Conservation (phyloP, 2,797 vertebrate genomes). For the Phalanger gymnotis region DNA sequence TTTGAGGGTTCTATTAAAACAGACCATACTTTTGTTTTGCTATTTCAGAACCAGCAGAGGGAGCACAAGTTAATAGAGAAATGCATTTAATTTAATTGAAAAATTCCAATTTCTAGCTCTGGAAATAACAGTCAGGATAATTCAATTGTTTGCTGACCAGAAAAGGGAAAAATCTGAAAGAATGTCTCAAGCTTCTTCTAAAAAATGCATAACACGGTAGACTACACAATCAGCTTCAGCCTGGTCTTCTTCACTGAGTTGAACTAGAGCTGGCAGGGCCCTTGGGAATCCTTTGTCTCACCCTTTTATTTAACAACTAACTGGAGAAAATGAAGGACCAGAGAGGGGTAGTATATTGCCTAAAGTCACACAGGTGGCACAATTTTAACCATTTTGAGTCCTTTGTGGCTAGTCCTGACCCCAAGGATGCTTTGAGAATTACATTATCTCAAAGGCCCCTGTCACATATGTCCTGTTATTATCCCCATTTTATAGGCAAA, state of each 20-base stretch:
- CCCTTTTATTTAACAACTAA: background rate
- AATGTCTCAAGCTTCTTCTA: background rate
- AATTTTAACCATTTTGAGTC: background rate
- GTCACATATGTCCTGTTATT: background rate
- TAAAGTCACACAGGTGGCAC: background rate
- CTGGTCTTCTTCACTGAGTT: background rate
- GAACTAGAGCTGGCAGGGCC: background rate
- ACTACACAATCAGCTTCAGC: background rate
- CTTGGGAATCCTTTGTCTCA: background rate
- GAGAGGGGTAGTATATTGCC: background rate
- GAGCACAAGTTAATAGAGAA: slow-evolving; percentile 37
- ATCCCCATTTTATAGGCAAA: background rate
- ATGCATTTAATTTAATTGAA: slow-evolving; percentile 28
- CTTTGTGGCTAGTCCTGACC: background rate
- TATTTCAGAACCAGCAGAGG: slow-evolving; percentile 26
- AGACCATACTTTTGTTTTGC: background rate
- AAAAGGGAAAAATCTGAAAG: slow-evolving; percentile 11
- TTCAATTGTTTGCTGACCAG: slow-evolving; percentile 1
- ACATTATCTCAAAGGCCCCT: background rate
- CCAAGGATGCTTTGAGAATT: background rate
- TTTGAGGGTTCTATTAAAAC: background rate
- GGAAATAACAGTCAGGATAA: slow-evolving; percentile 1
- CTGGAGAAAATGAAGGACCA: background rate
- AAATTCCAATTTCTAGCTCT: slow-evolving; percentile 36
- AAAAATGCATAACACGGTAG: background rate